A percentile compares a stretch with the other conserved stretches of the same genome.
These are phyloP conservation scores for Eupelmus urozonus DNA, from an alignment of 2,888 invertebrate genomes.

Conservation along the genomic window DNA sequence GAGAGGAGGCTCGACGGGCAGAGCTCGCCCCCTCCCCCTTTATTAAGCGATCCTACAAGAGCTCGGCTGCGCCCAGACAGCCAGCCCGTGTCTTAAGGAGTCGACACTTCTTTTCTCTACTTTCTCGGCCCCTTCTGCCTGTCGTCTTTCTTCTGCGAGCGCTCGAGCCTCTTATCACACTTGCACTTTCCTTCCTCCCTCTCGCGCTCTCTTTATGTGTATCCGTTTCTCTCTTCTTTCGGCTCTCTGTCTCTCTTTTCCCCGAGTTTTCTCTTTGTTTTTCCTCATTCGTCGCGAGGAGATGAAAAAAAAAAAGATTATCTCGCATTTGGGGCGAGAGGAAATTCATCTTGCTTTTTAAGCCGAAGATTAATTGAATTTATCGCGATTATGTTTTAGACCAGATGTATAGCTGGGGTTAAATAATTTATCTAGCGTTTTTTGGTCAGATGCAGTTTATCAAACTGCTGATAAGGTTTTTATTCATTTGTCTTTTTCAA, in stretches of 20 bases:
- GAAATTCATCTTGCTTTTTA: slow-evolving; percentile 10
- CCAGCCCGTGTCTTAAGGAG: slow-evolving; percentile 43
- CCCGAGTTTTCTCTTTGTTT: neutral
- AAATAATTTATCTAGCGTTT: slow-evolving; percentile 9
- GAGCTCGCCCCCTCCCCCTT: slow-evolving; percentile 51
- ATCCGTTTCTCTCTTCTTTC: neutral
- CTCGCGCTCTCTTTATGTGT: neutral
- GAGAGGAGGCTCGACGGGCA: slow-evolving; percentile 38
- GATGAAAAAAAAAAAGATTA: slow-evolving; percentile 29
- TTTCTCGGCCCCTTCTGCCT: neutral
- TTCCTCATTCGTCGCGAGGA: neutral
- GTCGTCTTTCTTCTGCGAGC: neutral
- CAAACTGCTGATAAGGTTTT: slow-evolving; percentile 6
- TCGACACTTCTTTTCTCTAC: slow-evolving; percentile 31
- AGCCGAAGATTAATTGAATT: slow-evolving; percentile 52
- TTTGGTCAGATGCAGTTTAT: neutral
- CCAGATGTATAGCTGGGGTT: neutral
- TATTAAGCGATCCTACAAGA: slow-evolving; percentile 56
- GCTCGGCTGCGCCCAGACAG: neutral
- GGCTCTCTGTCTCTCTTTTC: slow-evolving; percentile 1
- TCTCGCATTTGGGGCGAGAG: slow-evolving; percentile 5
- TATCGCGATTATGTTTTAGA: neutral
- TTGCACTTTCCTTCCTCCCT: slow-evolving; percentile 12
- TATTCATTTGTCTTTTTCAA: neutral
- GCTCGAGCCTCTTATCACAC: slow-evolving; percentile 24